phyloP scores from a whole-genome alignment of 1,140 invertebrate genomes.

The Lepidurus apus region DNA sequence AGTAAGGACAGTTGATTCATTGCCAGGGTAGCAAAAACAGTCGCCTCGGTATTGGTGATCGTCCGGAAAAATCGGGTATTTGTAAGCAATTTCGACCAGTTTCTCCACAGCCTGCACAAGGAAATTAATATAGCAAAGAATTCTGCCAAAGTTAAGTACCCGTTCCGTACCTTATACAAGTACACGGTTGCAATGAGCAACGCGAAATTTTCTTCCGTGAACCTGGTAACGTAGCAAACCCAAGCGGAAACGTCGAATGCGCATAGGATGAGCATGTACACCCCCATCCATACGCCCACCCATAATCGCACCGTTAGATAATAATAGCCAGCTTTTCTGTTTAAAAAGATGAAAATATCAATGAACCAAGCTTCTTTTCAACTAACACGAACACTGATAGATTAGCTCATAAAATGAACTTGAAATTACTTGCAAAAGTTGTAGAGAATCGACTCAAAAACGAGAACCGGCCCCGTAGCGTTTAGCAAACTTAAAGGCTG shows the following conservation, averaged over 20 bases:
- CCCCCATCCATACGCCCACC: slow-evolving; percentile 89
- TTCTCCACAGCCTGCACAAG: slow-evolving; percentile 67
- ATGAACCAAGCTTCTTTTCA: slow-evolving; percentile 41
- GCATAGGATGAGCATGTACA: slow-evolving; percentile 82
- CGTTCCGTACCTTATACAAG: slow-evolving; percentile 80
- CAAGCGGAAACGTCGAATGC: slow-evolving; percentile 93
- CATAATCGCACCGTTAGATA: slow-evolving; percentile 92
- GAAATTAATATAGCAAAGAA: slow-evolving; percentile 20
- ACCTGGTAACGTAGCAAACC: slow-evolving; percentile 98
- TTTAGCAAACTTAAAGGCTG: slow-evolving; percentile 96
- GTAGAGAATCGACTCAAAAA: slow-evolving; percentile 96
- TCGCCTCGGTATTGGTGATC: slow-evolving; percentile 54
- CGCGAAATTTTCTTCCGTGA: slow-evolving; percentile 99
- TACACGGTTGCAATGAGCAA: slow-evolving; percentile 98
- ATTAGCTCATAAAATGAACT: slow-evolving; percentile 23
- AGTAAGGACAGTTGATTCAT: slow-evolving; percentile 49
- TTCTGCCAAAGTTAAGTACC: slow-evolving; percentile 36
- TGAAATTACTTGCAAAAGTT: slow-evolving; percentile 78
- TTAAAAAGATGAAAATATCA: slow-evolving; percentile 37
- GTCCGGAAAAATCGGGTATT: slow-evolving; percentile 64
- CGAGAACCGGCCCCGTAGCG: slow-evolving; percentile 94
- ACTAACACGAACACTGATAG: slow-evolving; percentile 19
- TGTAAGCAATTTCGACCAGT: slow-evolving; percentile 73
- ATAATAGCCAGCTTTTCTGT: slow-evolving; percentile 64
- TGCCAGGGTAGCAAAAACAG: slow-evolving; percentile 59